Percentiles rank a stretch among this genome's conserved stretches.
Conservation (phyloP, 1,140 invertebrate species). For the Bombus fervidus region DNA sequence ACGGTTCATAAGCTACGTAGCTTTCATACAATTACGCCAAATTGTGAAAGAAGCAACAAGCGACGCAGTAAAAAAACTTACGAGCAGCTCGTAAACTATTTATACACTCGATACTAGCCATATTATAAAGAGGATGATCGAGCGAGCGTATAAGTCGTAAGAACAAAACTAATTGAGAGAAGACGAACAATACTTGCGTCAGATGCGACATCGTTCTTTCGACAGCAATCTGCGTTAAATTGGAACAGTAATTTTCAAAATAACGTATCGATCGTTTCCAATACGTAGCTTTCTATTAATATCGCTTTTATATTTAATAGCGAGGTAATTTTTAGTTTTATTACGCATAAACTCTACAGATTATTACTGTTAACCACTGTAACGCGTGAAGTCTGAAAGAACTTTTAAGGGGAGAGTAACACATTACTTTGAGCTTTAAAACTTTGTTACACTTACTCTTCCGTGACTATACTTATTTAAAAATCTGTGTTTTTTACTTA, state of each 20-base stretch:
- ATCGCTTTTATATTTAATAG: neutral
- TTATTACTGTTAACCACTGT: neutral
- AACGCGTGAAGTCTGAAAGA: neutral
- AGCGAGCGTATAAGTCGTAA: too few relatives aligned
- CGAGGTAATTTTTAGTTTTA: neutral
- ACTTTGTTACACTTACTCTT: neutral
- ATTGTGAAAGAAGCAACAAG: neutral
- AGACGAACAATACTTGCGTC: neutral
- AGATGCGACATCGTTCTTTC: neutral
- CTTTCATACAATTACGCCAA: too few relatives aligned
- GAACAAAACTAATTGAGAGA: neutral
- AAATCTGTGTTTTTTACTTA: neutral
- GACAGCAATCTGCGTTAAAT: neutral
- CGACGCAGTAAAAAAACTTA: neutral
- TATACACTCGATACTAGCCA: neutral
- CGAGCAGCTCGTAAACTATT: conserved; percentile 18
- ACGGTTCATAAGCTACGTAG: too few relatives aligned
- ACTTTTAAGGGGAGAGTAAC: neutral
- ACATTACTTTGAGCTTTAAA: neutral
- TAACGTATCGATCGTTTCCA: too few relatives aligned
- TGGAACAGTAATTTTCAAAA: neutral
- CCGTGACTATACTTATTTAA: neutral
- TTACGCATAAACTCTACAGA: neutral
- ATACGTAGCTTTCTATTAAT: neutral
- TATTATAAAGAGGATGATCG: neutral